Percentiles rank a stretch among this genome's conserved stretches.
Conservation (phyloP, 2,113 vertebrate species). For the Semnopithecus entellus region DNA sequence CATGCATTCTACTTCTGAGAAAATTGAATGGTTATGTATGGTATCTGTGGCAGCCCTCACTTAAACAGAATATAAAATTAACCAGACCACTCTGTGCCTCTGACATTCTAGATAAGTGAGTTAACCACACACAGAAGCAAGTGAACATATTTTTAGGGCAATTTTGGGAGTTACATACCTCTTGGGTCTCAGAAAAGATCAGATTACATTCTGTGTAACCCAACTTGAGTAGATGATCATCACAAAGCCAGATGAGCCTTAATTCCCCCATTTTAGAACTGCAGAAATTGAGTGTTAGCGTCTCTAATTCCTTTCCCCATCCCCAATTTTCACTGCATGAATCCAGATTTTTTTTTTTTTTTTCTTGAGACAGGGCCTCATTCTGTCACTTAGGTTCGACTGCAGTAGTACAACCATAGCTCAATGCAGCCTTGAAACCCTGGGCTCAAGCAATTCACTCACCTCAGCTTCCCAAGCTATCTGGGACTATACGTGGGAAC, state of each 20-base stretch:
- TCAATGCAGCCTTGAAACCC: too few relatives aligned
- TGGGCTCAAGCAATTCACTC: too few relatives aligned
- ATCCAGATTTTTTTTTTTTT: background rate
- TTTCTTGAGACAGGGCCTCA: too few relatives aligned
- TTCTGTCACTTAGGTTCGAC: too few relatives aligned
- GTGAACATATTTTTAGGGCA: background rate
- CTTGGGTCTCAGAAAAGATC: background rate
- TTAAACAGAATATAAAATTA: slow-evolving; percentile 69
- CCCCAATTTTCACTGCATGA: background rate
- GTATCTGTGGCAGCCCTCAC: slow-evolving; percentile 57
- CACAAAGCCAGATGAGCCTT: background rate
- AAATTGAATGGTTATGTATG: slow-evolving; percentile 25
- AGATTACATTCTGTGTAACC: background rate
- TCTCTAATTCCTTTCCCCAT: background rate
- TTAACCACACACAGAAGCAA: background rate
- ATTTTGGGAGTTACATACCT: background rate
- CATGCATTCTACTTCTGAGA: slow-evolving; percentile 28
- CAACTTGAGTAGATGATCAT: background rate
- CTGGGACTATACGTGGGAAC: too few relatives aligned
- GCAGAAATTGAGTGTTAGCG: background rate
- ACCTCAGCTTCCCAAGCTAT: too few relatives aligned
- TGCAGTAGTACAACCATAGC: too few relatives aligned
- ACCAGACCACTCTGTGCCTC: slow-evolving; percentile 22
- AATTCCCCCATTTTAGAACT: background rate
- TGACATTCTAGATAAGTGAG: slow-evolving; percentile 39